Evolutionary conservation across 92 coral and sea anemone species (phyloP).

Genomic region (Pocillopora meandrina): DNA sequence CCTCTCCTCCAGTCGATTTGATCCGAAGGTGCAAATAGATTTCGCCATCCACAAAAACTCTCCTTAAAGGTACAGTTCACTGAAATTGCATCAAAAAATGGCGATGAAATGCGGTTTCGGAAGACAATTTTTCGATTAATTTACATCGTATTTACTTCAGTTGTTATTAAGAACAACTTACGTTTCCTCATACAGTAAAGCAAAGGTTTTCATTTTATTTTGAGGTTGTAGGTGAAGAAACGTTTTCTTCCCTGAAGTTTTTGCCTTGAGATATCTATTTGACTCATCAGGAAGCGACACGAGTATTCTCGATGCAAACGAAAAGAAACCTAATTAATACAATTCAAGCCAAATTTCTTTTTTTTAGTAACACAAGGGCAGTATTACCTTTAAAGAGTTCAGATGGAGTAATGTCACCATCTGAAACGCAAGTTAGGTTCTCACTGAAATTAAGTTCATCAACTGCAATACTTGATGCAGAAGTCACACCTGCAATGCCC

Average conservation of each 20-base stretch:
- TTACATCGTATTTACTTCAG: background rate
- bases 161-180: background rate
- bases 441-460: conserved; percentile 40
- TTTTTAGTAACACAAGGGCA: background rate
- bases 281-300: no score
- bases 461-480: conserved; percentile 29
- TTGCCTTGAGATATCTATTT: no score
- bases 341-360: background rate
- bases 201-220: no score
- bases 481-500: conserved; percentile 22
- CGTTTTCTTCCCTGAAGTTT: no score
- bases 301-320: background rate
- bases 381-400: conserved; percentile 7
- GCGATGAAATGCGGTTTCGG: no score
- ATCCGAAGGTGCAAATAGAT: background rate
- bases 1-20: conserved; percentile 9
- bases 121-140: no score
- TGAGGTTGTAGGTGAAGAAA: no score
- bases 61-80: conserved; percentile 38
- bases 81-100: background rate
- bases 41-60: conserved; percentile 51
- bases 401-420: background rate
- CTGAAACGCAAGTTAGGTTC: conserved; percentile 10
- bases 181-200: no score
- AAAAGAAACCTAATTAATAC: background rate